A percentile compares a stretch with the other conserved stretches of the same genome.
Evolutionary conservation across 2,888 invertebrate species (phyloP).

Genomic region (Autographa pulchrina): DNA sequence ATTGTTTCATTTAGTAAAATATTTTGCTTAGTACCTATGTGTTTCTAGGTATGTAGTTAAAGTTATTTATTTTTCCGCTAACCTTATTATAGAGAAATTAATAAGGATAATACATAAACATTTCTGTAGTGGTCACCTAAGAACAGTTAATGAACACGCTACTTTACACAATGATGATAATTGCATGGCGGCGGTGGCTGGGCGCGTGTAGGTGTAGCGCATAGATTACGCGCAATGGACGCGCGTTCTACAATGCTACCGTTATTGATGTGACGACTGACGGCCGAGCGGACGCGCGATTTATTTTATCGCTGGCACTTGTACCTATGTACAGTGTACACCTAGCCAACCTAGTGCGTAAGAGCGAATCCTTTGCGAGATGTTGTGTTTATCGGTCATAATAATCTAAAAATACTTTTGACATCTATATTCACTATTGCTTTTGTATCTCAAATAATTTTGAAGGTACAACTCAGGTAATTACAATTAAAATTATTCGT

Average conservation of each 20-base stretch:
- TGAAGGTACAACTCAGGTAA: too few relatives aligned
- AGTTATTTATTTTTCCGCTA: too few relatives aligned
- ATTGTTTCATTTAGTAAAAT: too few relatives aligned
- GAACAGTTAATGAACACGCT: constrained; percentile 20
- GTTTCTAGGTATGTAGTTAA: too few relatives aligned
- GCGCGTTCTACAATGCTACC: constrained; percentile 36
- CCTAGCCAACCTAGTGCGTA: constrained; percentile 24
- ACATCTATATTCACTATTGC: too few relatives aligned
- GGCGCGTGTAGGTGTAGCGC: constrained; percentile 45
- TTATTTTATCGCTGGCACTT: constrained; percentile 41
- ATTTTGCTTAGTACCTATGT: too few relatives aligned
- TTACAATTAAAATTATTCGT: too few relatives aligned
- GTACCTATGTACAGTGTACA: constrained; percentile 22
- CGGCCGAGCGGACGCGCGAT: constrained; percentile 39
- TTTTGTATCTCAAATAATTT: too few relatives aligned
- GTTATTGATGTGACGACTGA: constrained; percentile 57
- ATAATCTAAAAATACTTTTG: too few relatives aligned
- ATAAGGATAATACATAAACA: not conserved
- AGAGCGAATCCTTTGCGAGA: constrained; percentile 10
- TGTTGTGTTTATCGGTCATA: not conserved
- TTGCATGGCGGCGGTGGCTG: constrained; percentile 32
- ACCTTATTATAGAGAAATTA: too few relatives aligned
- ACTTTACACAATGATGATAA: constrained; percentile 56
- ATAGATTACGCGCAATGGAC: constrained; percentile 55
- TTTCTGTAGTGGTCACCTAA: not conserved